These are phyloP conservation scores for Enteromius thamalakanensis DNA, from an alignment of 2,797 vertebrate species.

Conservation along the genomic window DNA sequence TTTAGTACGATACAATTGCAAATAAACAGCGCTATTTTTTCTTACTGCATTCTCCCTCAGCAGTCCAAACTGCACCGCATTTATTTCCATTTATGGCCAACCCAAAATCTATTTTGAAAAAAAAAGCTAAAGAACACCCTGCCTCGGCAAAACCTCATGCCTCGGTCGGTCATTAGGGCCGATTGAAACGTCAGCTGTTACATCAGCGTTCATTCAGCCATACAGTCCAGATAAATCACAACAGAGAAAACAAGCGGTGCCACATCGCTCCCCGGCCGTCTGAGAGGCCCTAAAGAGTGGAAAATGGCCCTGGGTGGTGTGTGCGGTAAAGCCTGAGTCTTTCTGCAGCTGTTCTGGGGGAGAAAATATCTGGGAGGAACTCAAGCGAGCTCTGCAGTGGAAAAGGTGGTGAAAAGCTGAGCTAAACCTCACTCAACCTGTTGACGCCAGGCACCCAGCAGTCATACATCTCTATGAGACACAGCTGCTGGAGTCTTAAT, in stretches of 20 bases:
- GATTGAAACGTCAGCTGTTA: slow-evolving; percentile 61
- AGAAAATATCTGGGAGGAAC: slow-evolving; percentile 61
- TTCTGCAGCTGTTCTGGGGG: slow-evolving; percentile 60
- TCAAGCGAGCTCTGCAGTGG: slow-evolving; percentile 37
- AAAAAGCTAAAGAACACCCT: slow-evolving; percentile 29
- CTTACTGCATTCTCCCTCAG: neutral
- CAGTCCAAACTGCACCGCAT: slow-evolving; percentile 34
- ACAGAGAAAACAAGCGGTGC: slow-evolving; percentile 50
- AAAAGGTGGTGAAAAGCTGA: slow-evolving; percentile 52
- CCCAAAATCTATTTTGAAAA: slow-evolving; percentile 41
- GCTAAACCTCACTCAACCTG: slow-evolving; percentile 54
- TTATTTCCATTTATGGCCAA: slow-evolving; percentile 56
- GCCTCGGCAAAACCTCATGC: slow-evolving; percentile 27
- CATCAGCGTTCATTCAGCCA: slow-evolving; percentile 44
- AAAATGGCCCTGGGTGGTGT: slow-evolving; percentile 31
- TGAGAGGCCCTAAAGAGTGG: slow-evolving; percentile 11
- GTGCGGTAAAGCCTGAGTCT: slow-evolving; percentile 41
- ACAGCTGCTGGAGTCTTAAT: slow-evolving; percentile 47
- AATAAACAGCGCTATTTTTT: neutral
- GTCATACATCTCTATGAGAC: slow-evolving; percentile 41
- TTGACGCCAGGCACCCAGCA: slow-evolving; percentile 49
- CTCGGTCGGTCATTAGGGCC: slow-evolving; percentile 41
- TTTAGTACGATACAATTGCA: neutral
- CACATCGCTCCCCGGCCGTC: slow-evolving; percentile 29
- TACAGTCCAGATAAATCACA: slow-evolving; percentile 51